phyloP scores from a whole-genome alignment of 2,797 vertebrate genomes.

The Phrynocephalus guinanensis region DNA sequence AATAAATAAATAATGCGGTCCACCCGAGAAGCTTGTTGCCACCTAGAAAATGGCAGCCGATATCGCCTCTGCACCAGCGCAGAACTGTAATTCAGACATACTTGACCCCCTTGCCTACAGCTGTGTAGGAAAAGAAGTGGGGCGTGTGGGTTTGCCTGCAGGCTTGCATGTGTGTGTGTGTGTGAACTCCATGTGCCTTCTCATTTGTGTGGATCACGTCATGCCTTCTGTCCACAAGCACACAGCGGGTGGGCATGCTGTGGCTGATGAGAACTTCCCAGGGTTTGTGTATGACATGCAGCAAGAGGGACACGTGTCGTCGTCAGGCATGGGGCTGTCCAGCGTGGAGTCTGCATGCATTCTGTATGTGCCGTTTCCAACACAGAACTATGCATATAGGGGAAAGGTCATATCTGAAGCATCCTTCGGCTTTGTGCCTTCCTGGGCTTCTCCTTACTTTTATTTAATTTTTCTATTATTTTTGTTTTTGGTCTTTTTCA shows the following conservation, averaged over 20 bases:
- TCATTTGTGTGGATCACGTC: neutral
- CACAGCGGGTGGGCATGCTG: neutral
- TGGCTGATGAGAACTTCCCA: neutral
- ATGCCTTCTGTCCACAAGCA: neutral
- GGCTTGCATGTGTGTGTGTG: neutral
- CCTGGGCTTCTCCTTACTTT: constrained; percentile 33
- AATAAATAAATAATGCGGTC: constrained; percentile 9
- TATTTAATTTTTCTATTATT: neutral
- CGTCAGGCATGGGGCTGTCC: neutral
- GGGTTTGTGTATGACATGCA: neutral
- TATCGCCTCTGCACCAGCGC: constrained; percentile 57
- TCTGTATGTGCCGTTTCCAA: neutral
- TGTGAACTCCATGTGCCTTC: neutral
- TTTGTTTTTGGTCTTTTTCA: neutral
- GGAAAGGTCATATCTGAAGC: neutral
- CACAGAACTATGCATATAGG: neutral
- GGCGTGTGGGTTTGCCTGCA: no score
- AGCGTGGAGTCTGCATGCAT: neutral
- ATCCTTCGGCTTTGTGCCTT: neutral
- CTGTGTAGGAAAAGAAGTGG: neutral
- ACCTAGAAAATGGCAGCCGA: constrained; percentile 55
- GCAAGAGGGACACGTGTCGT: neutral
- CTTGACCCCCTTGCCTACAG: neutral
- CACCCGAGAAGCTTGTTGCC: constrained; percentile 17
- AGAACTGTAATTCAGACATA: neutral